Conservation (phyloP, 1,140 invertebrate species). For the Rhopalosiphum padi region DNA sequence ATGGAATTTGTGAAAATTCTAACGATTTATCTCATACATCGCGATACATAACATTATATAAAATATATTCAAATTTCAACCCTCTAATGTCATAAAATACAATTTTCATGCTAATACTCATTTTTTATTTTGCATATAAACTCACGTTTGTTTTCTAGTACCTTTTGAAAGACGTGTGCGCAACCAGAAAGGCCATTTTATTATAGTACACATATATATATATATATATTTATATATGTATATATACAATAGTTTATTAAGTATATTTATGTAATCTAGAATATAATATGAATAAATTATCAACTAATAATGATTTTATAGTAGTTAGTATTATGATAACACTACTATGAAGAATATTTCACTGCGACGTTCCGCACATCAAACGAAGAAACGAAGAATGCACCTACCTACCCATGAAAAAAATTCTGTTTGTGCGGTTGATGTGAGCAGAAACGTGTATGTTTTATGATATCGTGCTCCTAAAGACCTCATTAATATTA, state of each 20-base stretch:
- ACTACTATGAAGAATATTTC: neutral
- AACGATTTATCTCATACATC: neutral
- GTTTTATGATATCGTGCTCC: neutral
- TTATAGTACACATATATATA: no score
- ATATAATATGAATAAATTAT: neutral
- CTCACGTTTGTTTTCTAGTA: neutral
- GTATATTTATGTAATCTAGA: neutral
- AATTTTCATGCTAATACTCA: neutral
- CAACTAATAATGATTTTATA: neutral
- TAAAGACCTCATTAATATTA: neutral
- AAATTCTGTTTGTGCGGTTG: neutral
- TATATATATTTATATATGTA: no score
- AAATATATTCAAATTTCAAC: neutral
- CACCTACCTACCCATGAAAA: neutral
- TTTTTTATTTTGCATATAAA: neutral
- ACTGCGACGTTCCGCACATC: neutral
- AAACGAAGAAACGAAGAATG: neutral
- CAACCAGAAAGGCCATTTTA: neutral
- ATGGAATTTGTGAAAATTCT: neutral
- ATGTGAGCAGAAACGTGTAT: neutral
- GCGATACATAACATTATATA: neutral
- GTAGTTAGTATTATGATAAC: neutral
- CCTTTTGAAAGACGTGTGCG: neutral
- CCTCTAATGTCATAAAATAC: neutral
- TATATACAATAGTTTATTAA: neutral